A percentile compares a stretch with the other conserved stretches of the same genome.
Conservation (phyloP, 2,888 invertebrate species). For the Rhaphigaster nebulosa region DNA sequence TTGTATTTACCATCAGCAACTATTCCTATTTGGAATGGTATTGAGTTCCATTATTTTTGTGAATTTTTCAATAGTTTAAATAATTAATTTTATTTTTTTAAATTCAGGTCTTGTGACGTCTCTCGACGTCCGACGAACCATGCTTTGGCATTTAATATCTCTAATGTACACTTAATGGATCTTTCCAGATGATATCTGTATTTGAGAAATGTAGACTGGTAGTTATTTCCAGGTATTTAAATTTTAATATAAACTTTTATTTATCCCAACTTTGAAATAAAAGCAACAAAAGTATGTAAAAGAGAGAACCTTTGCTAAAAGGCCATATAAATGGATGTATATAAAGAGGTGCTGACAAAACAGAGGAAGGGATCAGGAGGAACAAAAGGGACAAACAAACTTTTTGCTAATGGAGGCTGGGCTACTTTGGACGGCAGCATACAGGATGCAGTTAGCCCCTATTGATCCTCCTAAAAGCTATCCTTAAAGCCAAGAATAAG, state of each 20-base stretch:
- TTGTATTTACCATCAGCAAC: too few species aligned
- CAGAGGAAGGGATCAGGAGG: not conserved
- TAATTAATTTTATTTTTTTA: too few species aligned
- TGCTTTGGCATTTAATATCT: too few species aligned
- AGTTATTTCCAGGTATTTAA: too few species aligned
- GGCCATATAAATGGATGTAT: not conserved
- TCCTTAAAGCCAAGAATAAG: conserved; percentile 12
- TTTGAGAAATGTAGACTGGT: too few species aligned
- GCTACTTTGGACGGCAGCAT: not conserved
- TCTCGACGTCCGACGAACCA: too few species aligned
- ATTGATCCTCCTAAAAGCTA: not conserved
- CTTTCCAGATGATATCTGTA: too few species aligned
- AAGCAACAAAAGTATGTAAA: not conserved
- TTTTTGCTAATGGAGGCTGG: conserved; percentile 4
- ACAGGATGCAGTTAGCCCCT: conserved; percentile 13
- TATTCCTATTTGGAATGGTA: too few species aligned
- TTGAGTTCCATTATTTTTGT: too few species aligned
- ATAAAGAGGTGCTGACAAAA: conserved; percentile 29
- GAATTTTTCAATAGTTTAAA: too few species aligned
- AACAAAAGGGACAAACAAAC: conserved; percentile 30
- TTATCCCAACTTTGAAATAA: not conserved
- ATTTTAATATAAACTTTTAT: not conserved
- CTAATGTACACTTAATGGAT: too few species aligned
- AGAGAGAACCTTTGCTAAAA: not conserved
- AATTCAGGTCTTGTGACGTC: too few species aligned